These are phyloP conservation scores for Psammodynastes pulverulentus DNA, from an alignment of 2,113 vertebrate species.

Conservation along the genomic window DNA sequence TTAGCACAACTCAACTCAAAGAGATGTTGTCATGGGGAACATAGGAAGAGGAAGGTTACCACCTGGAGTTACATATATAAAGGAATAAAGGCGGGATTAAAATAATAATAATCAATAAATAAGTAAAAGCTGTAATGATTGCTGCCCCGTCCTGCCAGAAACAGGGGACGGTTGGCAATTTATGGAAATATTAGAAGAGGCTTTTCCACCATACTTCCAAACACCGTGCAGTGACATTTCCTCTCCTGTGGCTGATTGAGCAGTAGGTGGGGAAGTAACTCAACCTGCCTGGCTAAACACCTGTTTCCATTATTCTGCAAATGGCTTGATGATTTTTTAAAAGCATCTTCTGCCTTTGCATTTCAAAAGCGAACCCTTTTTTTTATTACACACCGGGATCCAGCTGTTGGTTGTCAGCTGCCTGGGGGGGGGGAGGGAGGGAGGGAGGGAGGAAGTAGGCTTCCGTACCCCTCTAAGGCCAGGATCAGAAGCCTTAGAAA, in stretches of 20 bases:
- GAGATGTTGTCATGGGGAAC: too few relatives aligned
- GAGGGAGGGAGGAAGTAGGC: not conserved
- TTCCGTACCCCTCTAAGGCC: not conserved
- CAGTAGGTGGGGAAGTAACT: not conserved
- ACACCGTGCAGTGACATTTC: not conserved
- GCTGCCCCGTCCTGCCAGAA: not conserved
- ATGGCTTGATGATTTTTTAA: not conserved
- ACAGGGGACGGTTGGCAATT: rapidly evolving
- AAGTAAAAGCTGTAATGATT: conserved; percentile 13
- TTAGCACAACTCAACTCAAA: not conserved
- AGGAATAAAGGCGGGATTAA: not conserved
- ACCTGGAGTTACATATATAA: not conserved
- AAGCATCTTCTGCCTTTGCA: not conserved
- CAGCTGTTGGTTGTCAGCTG: not conserved
- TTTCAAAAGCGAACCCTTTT: not conserved
- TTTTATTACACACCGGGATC: not conserved
- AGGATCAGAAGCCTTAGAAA: not conserved
- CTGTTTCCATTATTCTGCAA: not conserved
- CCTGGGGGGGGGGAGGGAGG: too few relatives aligned
- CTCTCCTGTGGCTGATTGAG: not conserved
- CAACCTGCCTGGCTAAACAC: not conserved
- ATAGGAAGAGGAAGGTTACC: too few relatives aligned
- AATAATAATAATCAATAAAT: not conserved
- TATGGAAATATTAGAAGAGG: not conserved
- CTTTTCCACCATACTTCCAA: not conserved